Percentiles rank a stretch among this genome's conserved stretches.
Conservation (phyloP, 2,113 vertebrate species). For the Perognathus longimembris region DNA sequence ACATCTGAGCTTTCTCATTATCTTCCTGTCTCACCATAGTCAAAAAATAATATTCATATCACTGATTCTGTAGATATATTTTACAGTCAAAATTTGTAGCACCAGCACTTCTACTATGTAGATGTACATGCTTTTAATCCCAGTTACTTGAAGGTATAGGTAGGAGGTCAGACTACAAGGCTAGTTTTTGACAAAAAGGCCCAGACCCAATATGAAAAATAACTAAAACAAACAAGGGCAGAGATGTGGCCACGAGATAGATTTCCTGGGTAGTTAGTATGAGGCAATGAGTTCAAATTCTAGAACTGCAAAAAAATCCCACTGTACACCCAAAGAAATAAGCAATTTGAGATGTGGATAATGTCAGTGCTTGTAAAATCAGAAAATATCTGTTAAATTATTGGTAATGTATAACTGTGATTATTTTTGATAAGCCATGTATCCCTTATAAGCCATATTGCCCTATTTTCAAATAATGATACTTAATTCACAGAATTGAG, state of each 20-base stretch:
- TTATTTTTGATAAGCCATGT: not conserved
- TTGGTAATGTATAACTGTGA: not conserved
- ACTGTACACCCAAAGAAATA: not conserved
- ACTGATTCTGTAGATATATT: not conserved
- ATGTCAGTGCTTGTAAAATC: not conserved
- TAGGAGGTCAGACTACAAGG: too few relatives aligned
- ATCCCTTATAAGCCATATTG: not conserved
- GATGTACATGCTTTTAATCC: too few relatives aligned
- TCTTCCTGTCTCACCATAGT: not conserved
- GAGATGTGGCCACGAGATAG: too few relatives aligned
- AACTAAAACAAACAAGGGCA: too few relatives aligned
- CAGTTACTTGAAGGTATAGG: too few relatives aligned
- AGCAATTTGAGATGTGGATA: not conserved
- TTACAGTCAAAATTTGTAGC: constrained; percentile 14
- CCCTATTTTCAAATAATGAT: constrained; percentile 19
- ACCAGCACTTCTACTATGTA: not conserved
- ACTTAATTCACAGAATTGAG: constrained; percentile 25
- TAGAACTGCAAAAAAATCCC: too few relatives aligned
- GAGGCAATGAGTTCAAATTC: too few relatives aligned
- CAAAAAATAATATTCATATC: not conserved
- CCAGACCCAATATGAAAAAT: too few relatives aligned
- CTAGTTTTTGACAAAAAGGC: too few relatives aligned
- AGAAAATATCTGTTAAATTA: constrained; percentile 21
- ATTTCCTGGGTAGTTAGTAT: too few relatives aligned
- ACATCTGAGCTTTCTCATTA: not conserved